phyloP scores from a whole-genome alignment of 2,113 vertebrate genomes.

The Procapra przewalskii region DNA sequence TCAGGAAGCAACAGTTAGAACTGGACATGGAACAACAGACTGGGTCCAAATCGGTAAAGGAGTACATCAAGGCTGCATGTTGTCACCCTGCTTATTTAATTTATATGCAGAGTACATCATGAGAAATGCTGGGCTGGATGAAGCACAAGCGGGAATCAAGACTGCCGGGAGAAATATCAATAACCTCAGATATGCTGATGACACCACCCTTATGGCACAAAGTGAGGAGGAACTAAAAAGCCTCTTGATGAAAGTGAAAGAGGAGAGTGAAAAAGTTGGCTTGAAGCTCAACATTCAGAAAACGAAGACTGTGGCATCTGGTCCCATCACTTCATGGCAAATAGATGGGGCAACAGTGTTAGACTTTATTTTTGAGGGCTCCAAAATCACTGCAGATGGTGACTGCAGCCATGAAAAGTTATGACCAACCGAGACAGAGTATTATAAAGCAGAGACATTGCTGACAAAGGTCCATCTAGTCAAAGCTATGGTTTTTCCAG shows the following conservation, averaged over 20 bases:
- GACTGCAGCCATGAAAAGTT: not conserved
- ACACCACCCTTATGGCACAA: not conserved
- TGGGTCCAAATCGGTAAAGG: fast-evolving
- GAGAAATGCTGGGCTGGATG: not conserved
- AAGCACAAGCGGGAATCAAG: not conserved
- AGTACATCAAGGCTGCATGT: not conserved
- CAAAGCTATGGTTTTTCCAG: not conserved
- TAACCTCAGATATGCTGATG: not conserved
- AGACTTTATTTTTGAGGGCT: fast-evolving
- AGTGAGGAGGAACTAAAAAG: not conserved
- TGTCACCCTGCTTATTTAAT: not conserved
- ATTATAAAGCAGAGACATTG: not conserved
- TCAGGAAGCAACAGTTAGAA: not conserved
- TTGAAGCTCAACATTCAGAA: not conserved
- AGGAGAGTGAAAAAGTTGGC: not conserved
- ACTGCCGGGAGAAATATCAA: not conserved
- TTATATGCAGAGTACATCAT: fast-evolving
- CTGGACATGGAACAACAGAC: not conserved
- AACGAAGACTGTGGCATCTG: not conserved
- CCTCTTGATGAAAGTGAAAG: not conserved
- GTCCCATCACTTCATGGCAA: not conserved
- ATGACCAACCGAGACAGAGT: not conserved
- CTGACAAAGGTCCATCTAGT: not conserved
- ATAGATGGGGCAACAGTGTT: not conserved
- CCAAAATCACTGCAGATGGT: not conserved